Base-by-base conservation (phyloP, 92 coral and sea anemone species). In the Ricordea florida region DNA sequence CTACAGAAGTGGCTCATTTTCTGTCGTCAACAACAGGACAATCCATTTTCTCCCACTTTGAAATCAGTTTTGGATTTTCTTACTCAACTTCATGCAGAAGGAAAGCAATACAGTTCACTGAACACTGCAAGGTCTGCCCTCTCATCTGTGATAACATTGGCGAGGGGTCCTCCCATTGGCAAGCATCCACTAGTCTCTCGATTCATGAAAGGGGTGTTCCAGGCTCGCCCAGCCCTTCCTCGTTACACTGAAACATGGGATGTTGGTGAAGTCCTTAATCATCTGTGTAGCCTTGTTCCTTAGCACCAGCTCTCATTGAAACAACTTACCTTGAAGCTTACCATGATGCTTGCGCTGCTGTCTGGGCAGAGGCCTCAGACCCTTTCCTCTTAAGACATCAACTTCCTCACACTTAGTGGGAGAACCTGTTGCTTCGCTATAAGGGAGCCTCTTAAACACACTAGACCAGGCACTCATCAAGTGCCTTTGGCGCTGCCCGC, bases 41-140 rank as follows among this genome's bases (percentile, higher is more conserved):
- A 75, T 75, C 48, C 43, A 29, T 32, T n/a, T 52, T 31, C 46
- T 10, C 46, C 72, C 31, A 28, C 66, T 17, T 48, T 37, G 43
- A n/a, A 34, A 47, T 58, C 79, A 60, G 86, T 68, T 30, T 18
- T 85, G 57, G 79, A 85, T 36, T 79, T 85, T 13, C 31, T 64
- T 78, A 42, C 82, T 46, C 76, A 71, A 20, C 40, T 78, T 1
- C 63, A 38, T 48, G 47, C 72, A 30, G 18, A 35, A 64, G 81
- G 82, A 8, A 57, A 55, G 10, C 81, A 72, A 4, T 85, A 85
- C n/a, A 72, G 86, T 79, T 78, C 82, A 28, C 71, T 49, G 74
- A 85, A 79, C 71, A 72, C 86, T 4, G 78, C 49, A 8, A 63
- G 73, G 40, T 85, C 86, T 51, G 78, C 86, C 25, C 31, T 85